Percentiles rank a stretch among this genome's conserved stretches.
These are phyloP conservation scores for Notodonta dromedarius DNA, from an alignment of 2,888 invertebrate genomes.

Conservation along the genomic window DNA sequence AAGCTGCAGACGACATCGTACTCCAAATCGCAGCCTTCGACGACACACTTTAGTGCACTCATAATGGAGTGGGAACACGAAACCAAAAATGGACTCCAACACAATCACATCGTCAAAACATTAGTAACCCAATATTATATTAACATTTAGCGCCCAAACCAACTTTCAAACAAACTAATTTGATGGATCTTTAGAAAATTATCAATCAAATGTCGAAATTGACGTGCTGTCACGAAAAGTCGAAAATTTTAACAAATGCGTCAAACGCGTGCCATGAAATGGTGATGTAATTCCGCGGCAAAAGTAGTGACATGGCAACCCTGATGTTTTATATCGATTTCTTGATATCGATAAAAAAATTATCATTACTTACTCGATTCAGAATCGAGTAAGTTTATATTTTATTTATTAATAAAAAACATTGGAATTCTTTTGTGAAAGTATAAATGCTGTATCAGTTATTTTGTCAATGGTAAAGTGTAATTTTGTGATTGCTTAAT, in stretches of 20 bases:
- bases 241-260: conserved; percentile 72
- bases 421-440: too few relatives aligned
- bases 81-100: conserved; percentile 67
- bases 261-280: conserved; percentile 81
- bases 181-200: conserved; percentile 82
- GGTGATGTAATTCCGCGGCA: conserved; percentile 77
- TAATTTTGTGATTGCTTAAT: too few relatives aligned
- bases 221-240: conserved; percentile 84
- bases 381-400: background rate
- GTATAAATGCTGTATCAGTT: too few relatives aligned
- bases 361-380: background rate
- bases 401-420: background rate
- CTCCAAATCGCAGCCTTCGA: conserved; percentile 79
- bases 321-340: conserved; percentile 22
- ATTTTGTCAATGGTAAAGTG: too few relatives aligned
- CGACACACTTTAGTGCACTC: conserved; percentile 78
- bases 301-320: conserved; percentile 59
- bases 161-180: conserved; percentile 83
- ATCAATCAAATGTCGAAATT: conserved; percentile 85
- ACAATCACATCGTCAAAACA: conserved; percentile 72
- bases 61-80: conserved; percentile 60
- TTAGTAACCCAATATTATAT: conserved; percentile 62
- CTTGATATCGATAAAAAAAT: background rate
- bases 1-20: conserved; percentile 82
- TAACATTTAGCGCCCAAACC: conserved; percentile 80